Conservation (phyloP, 2,113 vertebrate species). For the Ageneiosus marmoratus region DNA sequence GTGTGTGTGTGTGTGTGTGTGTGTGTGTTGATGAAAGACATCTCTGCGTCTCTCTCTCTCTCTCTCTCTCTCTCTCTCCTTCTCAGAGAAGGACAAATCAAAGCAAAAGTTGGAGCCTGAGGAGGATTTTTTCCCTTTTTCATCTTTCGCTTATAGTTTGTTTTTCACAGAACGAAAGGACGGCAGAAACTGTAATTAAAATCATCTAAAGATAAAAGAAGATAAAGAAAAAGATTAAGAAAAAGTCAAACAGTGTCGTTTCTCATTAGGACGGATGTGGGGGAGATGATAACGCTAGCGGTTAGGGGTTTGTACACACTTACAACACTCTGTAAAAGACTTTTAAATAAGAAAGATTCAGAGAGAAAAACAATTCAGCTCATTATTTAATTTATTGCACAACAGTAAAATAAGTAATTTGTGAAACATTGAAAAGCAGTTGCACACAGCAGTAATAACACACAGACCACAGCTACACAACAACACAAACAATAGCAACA, state of each 20-base stretch:
- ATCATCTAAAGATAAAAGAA: conserved; percentile 72
- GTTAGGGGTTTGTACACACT: too few relatives aligned
- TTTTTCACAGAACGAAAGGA: conserved; percentile 66
- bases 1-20: background rate
- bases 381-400: too few relatives aligned
- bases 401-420: too few relatives aligned
- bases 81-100: conserved; percentile 66
- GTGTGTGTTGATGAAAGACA: conserved; percentile 68
- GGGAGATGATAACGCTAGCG: background rate
- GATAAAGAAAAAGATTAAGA: conserved; percentile 34
- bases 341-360: too few relatives aligned
- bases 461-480: too few relatives aligned
- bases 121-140: conserved; percentile 61
- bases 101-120: conserved; percentile 65
- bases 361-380: too few relatives aligned
- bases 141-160: conserved; percentile 66
- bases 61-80: background rate
- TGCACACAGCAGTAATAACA: too few relatives aligned
- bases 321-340: too few relatives aligned
- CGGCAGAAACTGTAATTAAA: conserved; percentile 76
- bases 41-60: conserved; percentile 53
- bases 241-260: background rate
- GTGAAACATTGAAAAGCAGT: too few relatives aligned
- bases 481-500: too few relatives aligned
- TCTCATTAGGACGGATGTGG: background rate